Base-by-base conservation (phyloP, 2,888 invertebrate species). In the Drosophila colorata region DNA sequence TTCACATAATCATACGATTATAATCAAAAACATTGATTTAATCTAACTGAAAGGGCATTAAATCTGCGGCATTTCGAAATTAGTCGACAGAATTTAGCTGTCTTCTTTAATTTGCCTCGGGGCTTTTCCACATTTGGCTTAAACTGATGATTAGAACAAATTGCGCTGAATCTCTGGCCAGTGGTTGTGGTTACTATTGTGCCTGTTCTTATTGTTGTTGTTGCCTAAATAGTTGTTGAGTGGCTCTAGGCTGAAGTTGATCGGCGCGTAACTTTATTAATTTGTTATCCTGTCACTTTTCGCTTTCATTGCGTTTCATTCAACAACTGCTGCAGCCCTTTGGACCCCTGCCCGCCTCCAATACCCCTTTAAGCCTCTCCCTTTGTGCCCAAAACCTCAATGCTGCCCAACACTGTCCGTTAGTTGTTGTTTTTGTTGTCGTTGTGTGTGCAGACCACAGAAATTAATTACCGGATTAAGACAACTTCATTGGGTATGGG, bases 391-490 rank as follows among this genome's bases (percentile, higher is more conserved):
- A 2, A 28, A 28, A 8, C n/a, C 23, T 1, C 18, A 11, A 25
- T 13, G 4, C 13, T 6, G 37, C 13, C 16, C 51, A 13, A 38
- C 33, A 11, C 33, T 33, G 33, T 13, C 13, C 5, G 13, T 20
- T 52, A 33, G 40, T 20, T 47, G 8, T 41, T 41, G 38, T 18
- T 40, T n/a, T 35, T 43, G 41, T 51, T 28, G 49, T 47, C 44
- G 35, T 43, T 53, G 64, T 35, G 64, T 35, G 51, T 53, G 47
- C 25, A 46, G 70, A 78, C 88, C 87, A 88, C 84, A 86, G 69
- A 86, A 88, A 88, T 87, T 85, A 85, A 88, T 88, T 88, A 85
- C 85, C 78, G 84, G 87, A 85, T 85, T 85, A 78, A 80, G 88
- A 80, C 87, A 88, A 88, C 87, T 85, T 87, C 87, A 84, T 83